These are phyloP conservation scores for Thamnaconus septentrionalis DNA, from an alignment of 2,113 vertebrate genomes.

Conservation along the genomic window DNA sequence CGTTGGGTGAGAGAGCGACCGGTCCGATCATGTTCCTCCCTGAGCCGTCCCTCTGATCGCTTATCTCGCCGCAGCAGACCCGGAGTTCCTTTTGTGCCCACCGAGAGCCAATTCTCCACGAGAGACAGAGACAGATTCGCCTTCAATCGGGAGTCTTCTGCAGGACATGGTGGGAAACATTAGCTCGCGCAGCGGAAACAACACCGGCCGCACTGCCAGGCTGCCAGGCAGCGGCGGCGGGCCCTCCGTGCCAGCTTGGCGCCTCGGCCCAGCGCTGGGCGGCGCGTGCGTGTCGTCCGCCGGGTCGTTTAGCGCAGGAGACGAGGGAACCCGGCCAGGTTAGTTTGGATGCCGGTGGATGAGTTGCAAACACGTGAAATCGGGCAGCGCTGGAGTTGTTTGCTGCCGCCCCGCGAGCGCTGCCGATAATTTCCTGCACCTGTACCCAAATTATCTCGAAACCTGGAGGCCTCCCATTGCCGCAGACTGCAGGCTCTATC, in stretches of 20 bases:
- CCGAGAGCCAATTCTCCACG: constrained; percentile 10
- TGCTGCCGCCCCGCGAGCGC: too few species aligned
- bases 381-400: too few species aligned
- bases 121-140: constrained; percentile 18
- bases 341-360: constrained; percentile 17
- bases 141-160: constrained; percentile 8
- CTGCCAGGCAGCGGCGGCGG: neutral
- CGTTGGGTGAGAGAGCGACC: neutral
- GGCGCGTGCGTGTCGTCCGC: constrained; percentile 30
- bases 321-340: constrained; percentile 6
- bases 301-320: constrained; percentile 37
- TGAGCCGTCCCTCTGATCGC: constrained; percentile 42
- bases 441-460: too few species aligned
- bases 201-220: constrained; percentile 34
- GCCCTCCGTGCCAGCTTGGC: constrained; percentile 26
- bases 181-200: constrained; percentile 24
- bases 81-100: constrained; percentile 35
- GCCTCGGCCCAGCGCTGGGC: constrained; percentile 33
- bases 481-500: too few species aligned
- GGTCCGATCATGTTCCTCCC: constrained; percentile 29
- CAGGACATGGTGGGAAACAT: constrained; percentile 33
- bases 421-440: too few species aligned
- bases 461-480: too few species aligned
- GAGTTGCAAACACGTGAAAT: neutral
- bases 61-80: constrained; percentile 52